Base-by-base conservation (phyloP, 2,888 invertebrate species). In the Litoditis marina region DNA sequence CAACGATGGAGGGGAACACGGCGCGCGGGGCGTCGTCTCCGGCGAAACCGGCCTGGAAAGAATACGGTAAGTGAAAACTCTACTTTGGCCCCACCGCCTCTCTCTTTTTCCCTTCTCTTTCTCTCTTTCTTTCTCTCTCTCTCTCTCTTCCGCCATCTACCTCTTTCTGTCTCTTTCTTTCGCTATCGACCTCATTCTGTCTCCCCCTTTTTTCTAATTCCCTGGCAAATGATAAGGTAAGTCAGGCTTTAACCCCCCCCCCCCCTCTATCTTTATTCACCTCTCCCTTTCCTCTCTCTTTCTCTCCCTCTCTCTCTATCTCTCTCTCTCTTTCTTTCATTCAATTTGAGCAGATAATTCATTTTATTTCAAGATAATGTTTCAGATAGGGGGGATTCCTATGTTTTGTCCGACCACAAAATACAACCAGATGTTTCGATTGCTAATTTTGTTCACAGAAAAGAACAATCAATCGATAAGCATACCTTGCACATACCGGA, bases 1-100 rank as follows among this genome's bases (percentile, higher is more conserved):
- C 89, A 49, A 89, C 89, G 71, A 89, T 89, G 76, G 91, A 91
- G 59, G 92, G 92, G 85, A 92, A 91, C 55, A 75, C 76, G 83
- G 90, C 90, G 82, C 89, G 84, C 30, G 89, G 89, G 49, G 89
- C 89, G 80, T 90, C 89, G 80, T 89, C 89, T 64, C 89, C 89
- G 66, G 89, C 89, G 78, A 89, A 89, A 66, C 89, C 89, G 66
- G 89, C 89, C 82, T 89, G 7, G 25, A 53, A 11, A 89, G 85
- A n/a, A n/a, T n/a, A n/a, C n/a, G n/a, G n/a, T n/a, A n/a, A n/a
- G n/a, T n/a, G n/a, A n/a, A n/a, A n/a, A n/a, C n/a, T n/a, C n/a
- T n/a, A n/a, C n/a, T n/a, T n/a, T n/a, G n/a, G n/a, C n/a, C n/a
- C n/a, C n/a, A n/a, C n/a, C n/a, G n/a, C n/a, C 42, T 42, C 42